Evolutionary conservation across 2,113 vertebrate genomes (phyloP).

Genomic region (Lontra canadensis): DNA sequence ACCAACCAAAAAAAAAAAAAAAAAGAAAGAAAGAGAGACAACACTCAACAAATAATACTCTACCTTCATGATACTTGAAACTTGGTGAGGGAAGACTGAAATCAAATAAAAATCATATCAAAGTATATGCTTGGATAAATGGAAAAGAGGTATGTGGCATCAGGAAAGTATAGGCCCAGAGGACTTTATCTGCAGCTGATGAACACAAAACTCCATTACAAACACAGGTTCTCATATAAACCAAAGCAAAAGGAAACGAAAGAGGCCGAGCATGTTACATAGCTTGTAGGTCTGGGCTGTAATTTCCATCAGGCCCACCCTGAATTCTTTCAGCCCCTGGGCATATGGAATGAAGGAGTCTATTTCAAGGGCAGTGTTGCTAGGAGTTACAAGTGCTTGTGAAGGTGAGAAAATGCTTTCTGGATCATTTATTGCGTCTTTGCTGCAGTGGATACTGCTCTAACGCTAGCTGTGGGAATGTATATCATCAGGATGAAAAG

Average conservation of each 20-base stretch:
- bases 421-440: not conserved
- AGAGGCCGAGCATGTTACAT: not conserved
- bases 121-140: constrained; percentile 39
- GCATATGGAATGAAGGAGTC: not conserved
- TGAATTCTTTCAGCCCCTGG: constrained; percentile 20
- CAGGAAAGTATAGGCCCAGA: not conserved
- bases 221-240: constrained; percentile 66
- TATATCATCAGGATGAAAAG: not conserved
- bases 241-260: not conserved
- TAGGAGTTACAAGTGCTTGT: constrained; percentile 1
- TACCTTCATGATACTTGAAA: not conserved
- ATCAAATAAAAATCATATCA: constrained; percentile 26
- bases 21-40: not conserved
- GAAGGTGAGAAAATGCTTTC: constrained; percentile 2
- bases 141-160: constrained; percentile 28
- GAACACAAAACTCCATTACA: constrained; percentile 58
- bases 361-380: not conserved
- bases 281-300: not conserved
- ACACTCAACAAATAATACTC: not conserved
- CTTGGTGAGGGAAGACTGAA: constrained; percentile 24
- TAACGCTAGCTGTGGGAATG: not conserved
- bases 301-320: constrained; percentile 41
- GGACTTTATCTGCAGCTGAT: constrained; percentile 5
- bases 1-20: not conserved
- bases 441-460: not conserved